Base-by-base conservation (phyloP, 2,113 vertebrate species). In the Lipotes vexillifer region DNA sequence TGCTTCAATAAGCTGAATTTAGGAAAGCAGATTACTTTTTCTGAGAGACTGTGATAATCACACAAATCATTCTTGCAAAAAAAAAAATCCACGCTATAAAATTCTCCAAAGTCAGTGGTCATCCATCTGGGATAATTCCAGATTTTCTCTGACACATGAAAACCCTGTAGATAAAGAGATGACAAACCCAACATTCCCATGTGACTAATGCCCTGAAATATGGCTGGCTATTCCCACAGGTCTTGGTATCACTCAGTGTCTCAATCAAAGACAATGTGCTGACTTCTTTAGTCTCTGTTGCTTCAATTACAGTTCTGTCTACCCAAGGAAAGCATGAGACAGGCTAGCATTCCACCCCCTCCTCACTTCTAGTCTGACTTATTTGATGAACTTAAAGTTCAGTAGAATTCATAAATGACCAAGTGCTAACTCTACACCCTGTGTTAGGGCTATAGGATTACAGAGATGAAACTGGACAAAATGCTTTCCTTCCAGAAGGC, bases 1-100 rank as follows among this genome's bases (percentile, higher is more conserved):
- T 94, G 95, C 65, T 96, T 98, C 87, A 90, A 92, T 90, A 97
- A 97, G 81, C 7, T 29, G 55, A 96, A 97, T 97, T 97, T 84
- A 95, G 38, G 6, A 59, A 4, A 74, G 23, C 18, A 94, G 89
- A 97, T 66, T 71, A 90, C 15, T 69, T 78, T 49, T 69, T 98
- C 97, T 96, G 75, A 97, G 84, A 41, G 84, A 97, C 69, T 83
- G n/a, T 72, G 87, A 78, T 92, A 96, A 97, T 96, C 71, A 95
- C 31, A 75, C 80, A 96, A 83, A 52, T 8, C 86, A 78, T 75
- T 93, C 65, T 57, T 63, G 36, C 84, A 86, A 63, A 69, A 84
- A 94, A 12, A 21, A 55, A 96, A 52, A 20, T 93, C 11, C 63
- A 15, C 75, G 59, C 90, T 88, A 93, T 81, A 95, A 97, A 96